Conservation (phyloP, 2,888 invertebrate species). For the Papilio elwesi region DNA sequence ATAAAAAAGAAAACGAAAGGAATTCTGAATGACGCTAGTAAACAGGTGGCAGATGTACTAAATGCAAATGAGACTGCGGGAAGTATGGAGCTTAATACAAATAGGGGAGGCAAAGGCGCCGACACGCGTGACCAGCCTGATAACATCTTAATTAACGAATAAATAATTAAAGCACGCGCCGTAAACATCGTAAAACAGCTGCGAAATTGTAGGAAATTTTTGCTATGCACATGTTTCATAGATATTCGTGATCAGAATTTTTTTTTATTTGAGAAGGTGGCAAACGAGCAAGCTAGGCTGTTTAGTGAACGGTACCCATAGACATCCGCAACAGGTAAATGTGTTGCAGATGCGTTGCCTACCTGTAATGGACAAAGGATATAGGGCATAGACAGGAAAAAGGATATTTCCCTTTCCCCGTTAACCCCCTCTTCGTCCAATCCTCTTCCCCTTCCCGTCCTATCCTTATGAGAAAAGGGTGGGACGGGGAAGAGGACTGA, state of each 20-base stretch:
- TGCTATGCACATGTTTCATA: slow-evolving; percentile 12
- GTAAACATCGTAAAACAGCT: slow-evolving; percentile 29
- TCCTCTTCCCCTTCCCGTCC: no score
- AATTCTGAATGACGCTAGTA: slow-evolving; percentile 25
- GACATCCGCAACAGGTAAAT: no score
- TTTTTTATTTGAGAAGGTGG: no score
- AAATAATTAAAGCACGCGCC: slow-evolving; percentile 38
- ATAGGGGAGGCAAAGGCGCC: slow-evolving; percentile 19
- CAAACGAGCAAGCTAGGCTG: no score
- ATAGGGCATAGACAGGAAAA: no score
- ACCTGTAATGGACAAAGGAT: no score
- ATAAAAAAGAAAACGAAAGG: slow-evolving; percentile 16
- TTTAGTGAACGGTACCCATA: no score
- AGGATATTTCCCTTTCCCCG: no score
- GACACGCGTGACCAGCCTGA: slow-evolving; percentile 31
- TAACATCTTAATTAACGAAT: slow-evolving; percentile 36
- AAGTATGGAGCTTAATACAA: neutral
- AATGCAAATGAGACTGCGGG: slow-evolving; percentile 32
- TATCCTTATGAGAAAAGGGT: no score
- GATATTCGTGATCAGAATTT: slow-evolving; percentile 32
- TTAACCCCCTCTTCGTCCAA: no score
- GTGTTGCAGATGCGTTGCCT: no score
- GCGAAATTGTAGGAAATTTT: slow-evolving; percentile 33
- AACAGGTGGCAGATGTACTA: slow-evolving; percentile 28
- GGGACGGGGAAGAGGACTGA: no score